Evolutionary conservation across 2,797 vertebrate genomes (phyloP).

Genomic region (Sylvia borin): DNA sequence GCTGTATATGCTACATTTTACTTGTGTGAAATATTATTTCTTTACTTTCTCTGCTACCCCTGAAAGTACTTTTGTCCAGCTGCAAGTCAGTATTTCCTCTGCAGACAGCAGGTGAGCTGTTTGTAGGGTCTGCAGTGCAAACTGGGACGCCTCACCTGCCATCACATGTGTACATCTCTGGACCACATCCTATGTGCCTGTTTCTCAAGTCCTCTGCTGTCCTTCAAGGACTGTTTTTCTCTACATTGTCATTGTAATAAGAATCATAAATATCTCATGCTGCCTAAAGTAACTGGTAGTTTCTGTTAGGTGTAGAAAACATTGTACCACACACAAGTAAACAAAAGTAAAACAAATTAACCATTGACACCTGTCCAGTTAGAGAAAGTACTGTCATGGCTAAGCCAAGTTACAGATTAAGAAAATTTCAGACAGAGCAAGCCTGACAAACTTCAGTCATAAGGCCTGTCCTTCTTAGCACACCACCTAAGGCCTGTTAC

Average conservation of each 20-base stretch:
- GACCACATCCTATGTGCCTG: fast-evolving
- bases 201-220: not conserved
- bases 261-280: not conserved
- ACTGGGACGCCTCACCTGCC: not conserved
- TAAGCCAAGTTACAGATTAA: not conserved
- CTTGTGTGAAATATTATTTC: not conserved
- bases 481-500: not conserved
- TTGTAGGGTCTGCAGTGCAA: not conserved
- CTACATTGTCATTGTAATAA: not conserved
- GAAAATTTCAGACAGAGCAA: not conserved
- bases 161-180: not conserved
- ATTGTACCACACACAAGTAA: not conserved
- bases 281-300: not conserved
- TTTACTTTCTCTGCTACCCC: not conserved
- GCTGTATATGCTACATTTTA: not conserved
- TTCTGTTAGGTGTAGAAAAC: not conserved
- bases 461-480: not conserved
- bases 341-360: not conserved
- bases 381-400: not conserved
- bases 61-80: not conserved
- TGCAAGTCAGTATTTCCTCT: not conserved
- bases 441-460: not conserved
- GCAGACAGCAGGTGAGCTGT: not conserved
- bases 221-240: not conserved
- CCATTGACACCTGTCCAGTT: not conserved